A percentile compares a stretch with the other conserved stretches of the same genome.
Evolutionary conservation across 2,797 vertebrate genomes (phyloP).

Genomic region (Amphiprion clarkii): DNA sequence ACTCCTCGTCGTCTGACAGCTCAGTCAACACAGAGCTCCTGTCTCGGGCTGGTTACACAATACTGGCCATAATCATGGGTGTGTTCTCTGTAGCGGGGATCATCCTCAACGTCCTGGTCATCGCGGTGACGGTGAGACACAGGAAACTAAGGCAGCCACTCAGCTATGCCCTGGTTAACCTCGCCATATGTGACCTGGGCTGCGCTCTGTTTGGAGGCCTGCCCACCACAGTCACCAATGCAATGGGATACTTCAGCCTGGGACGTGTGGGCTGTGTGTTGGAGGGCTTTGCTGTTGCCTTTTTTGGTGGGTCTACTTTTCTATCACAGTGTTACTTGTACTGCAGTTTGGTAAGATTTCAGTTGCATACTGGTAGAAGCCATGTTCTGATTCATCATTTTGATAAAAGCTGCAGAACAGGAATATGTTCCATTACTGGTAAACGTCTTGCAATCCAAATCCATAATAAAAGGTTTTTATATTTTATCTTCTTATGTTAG

Average conservation of each 20-base stretch:
- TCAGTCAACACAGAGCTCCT: slow-evolving; percentile 55
- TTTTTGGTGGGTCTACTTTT: slow-evolving; percentile 84
- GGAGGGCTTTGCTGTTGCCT: slow-evolving; percentile 90
- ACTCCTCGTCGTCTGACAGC: slow-evolving; percentile 41
- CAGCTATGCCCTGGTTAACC: slow-evolving; percentile 90
- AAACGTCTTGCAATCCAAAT: too few species aligned
- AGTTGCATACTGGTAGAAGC: not conserved
- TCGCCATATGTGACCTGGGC: slow-evolving; percentile 90
- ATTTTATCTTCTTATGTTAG: too few species aligned
- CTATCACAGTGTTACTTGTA: not conserved
- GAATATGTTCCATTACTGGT: too few species aligned
- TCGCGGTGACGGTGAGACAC: slow-evolving; percentile 87
- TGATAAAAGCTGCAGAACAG: too few species aligned
- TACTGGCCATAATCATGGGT: slow-evolving; percentile 75
- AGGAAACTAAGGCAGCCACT: slow-evolving; percentile 88
- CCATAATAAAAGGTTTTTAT: too few species aligned
- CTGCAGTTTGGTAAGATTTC: not conserved
- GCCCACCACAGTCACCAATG: slow-evolving; percentile 85
- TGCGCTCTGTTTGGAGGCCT: slow-evolving; percentile 87
- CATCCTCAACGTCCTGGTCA: slow-evolving; percentile 85
- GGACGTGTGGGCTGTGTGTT: slow-evolving; percentile 87
- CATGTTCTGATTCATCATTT: too few species aligned
- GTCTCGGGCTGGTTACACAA: slow-evolving; percentile 68
- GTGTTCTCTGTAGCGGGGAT: slow-evolving; percentile 73
- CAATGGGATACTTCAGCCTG: slow-evolving; percentile 90